Conservation (phyloP, 2,797 vertebrate species). For the Parauchenoglanis punctatus region DNA sequence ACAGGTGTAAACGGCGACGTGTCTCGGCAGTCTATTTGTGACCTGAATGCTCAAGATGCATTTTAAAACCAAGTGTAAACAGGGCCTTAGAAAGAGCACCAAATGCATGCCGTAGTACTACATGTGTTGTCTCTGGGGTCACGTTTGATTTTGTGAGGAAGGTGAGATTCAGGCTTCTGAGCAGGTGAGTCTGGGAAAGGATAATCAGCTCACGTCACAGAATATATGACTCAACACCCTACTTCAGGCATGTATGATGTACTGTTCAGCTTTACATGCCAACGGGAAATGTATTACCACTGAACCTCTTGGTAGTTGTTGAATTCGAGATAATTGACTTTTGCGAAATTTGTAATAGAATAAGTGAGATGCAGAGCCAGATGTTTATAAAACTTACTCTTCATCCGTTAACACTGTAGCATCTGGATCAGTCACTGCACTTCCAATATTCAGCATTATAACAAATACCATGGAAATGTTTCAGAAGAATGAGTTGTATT, state of each 20-base stretch:
- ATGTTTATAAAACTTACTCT: background rate
- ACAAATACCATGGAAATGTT: background rate
- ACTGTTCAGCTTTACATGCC: background rate
- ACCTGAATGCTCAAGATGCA: too few species aligned
- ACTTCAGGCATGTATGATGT: background rate
- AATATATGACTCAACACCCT: background rate
- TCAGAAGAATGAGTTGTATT: background rate
- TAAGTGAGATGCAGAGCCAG: background rate
- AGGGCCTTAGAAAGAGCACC: background rate
- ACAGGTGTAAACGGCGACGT: too few species aligned
- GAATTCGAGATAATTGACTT: background rate
- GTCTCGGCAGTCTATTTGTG: too few species aligned
- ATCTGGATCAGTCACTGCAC: slow-evolving; percentile 1
- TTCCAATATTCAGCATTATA: background rate
- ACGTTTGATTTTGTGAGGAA: background rate
- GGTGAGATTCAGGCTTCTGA: background rate
- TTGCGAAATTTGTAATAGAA: background rate
- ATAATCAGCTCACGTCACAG: background rate
- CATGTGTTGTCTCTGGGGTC: background rate
- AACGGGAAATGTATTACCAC: background rate
- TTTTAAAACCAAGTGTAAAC: too few species aligned
- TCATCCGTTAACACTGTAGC: background rate
- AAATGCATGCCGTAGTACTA: background rate
- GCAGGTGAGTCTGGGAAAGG: background rate
- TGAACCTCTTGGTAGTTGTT: background rate